phyloP scores from a whole-genome alignment of 2,113 vertebrate genomes.

The Ceuthmochares aereus region DNA sequence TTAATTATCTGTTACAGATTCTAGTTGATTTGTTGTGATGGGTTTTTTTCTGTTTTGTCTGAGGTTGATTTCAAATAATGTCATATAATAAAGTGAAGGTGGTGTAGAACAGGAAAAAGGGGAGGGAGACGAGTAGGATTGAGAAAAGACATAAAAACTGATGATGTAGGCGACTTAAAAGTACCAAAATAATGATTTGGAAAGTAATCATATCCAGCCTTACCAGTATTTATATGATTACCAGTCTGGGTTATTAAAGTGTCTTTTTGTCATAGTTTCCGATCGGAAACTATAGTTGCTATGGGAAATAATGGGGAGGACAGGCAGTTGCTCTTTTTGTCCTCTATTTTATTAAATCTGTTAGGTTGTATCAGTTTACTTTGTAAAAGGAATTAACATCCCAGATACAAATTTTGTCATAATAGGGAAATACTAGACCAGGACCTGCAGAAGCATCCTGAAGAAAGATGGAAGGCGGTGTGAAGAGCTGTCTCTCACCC shows the following conservation, averaged over 20 bases:
- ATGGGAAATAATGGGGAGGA: not conserved
- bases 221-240: not conserved
- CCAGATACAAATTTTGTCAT: not conserved
- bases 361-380: not conserved
- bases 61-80: not conserved
- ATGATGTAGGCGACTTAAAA: not conserved
- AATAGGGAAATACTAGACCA: not conserved
- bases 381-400: not conserved
- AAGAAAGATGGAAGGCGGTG: fast-evolving
- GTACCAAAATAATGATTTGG: not conserved
- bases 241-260: not conserved
- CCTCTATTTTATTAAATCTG: not conserved
- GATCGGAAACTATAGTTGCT: not conserved
- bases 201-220: not conserved
- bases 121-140: not conserved
- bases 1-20: not conserved
- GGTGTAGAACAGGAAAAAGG: not conserved
- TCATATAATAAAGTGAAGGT: not conserved
- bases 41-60: not conserved
- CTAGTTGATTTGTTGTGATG: not conserved
- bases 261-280: not conserved
- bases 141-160: not conserved
- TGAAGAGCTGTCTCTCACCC: not conserved
- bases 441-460: not conserved
- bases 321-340: not conserved